These are phyloP conservation scores for Progne subis DNA, from an alignment of 2,113 vertebrate genomes.

Conservation along the genomic window DNA sequence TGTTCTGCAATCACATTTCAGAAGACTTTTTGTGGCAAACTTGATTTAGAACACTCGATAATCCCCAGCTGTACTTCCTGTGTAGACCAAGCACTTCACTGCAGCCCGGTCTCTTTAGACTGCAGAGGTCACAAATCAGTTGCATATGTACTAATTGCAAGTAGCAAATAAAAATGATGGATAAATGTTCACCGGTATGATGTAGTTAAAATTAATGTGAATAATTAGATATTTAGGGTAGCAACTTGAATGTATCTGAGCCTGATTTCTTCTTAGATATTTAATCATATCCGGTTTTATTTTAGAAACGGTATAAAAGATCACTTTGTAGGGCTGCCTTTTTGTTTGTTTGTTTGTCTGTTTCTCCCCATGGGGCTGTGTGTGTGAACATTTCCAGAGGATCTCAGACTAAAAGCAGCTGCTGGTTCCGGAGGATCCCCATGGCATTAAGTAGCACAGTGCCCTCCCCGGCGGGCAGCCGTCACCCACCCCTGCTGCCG, in stretches of 20 bases:
- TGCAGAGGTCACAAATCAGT: not conserved
- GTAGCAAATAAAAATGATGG: not conserved
- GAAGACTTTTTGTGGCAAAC: not conserved
- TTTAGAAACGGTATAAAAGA: not conserved
- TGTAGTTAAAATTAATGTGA: not conserved
- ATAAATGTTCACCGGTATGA: not conserved
- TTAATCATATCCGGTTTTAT: not conserved
- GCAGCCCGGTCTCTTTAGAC: not conserved
- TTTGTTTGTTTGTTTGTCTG: not conserved
- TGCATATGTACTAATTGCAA: not conserved
- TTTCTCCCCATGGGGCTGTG: not conserved
- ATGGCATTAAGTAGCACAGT: not conserved
- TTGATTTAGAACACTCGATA: not conserved
- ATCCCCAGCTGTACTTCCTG: not conserved
- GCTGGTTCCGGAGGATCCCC: too few species aligned
- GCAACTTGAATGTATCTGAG: not conserved
- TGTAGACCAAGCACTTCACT: not conserved
- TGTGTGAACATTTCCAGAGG: not conserved
- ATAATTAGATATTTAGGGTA: not conserved
- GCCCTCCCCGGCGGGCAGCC: rapidly evolving
- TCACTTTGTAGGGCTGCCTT: not conserved
- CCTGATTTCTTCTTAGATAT: not conserved
- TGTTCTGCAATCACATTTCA: not conserved
- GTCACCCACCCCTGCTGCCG: rapidly evolving
- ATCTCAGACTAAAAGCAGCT: not conserved